Evolutionary conservation across 2,797 vertebrate genomes (phyloP), one percentile per base, ranked within the genome.

Genomic region (Acipenser ruthenus): DNA sequence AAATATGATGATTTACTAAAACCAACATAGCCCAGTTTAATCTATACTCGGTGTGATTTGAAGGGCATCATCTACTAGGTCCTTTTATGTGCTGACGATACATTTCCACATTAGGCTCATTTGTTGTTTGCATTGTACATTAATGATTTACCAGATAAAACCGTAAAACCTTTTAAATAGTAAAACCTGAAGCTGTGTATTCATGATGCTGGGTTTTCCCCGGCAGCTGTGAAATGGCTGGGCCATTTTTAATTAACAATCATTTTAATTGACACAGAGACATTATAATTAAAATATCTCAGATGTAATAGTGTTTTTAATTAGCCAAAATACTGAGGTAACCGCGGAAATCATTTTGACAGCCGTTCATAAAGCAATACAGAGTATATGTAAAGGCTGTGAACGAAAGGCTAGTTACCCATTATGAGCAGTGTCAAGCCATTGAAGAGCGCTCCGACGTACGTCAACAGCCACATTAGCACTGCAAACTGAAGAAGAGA

Each of bases 381-480:
- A 37, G 37, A 37, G 37, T 37, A 37, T 37, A 37, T 37, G 3
- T 37, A 37, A 37, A 37, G 70, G 69, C 74, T 72, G 10, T 75
- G 52, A 62, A 58, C 69, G 71, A 12, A 18, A 62, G 65, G 13
- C 13, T 73, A 68, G 88, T 95, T 89, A 99, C 97, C 94, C 86
- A 99, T 89, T 78, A 99, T 97, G 80, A 99, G 90, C 79, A 99
- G 92, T 69, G 97, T 99, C 86, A 99, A 89, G 80, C 96, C 96
- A 15, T 99, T 99, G 90, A 99, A 99, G 80, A 99, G 92, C 48
- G 97, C 97, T n/a, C 96, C 97, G 71, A 99, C 95, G 0, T 99
- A 97, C 69, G 97, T 99, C 90, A 99, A 89, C 78, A 99, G 89
- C 97, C 97, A 99, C 95, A 99, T 99, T 84, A 99, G 88, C 75